These are phyloP conservation scores for Alviniconcha strummeri DNA, from an alignment of 2,888 invertebrate genomes.

Conservation along the genomic window DNA sequence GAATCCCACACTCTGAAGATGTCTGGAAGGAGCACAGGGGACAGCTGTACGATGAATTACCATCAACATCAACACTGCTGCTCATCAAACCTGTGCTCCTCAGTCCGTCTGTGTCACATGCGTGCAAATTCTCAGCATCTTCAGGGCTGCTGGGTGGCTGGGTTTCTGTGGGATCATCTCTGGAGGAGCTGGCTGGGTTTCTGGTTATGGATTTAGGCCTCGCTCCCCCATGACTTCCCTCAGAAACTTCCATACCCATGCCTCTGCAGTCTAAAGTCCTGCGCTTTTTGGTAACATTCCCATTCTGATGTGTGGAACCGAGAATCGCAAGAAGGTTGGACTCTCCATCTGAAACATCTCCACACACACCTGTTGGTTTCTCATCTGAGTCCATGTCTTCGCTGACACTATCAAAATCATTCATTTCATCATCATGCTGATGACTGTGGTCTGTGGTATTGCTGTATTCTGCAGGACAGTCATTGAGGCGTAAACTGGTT, in stretches of 20 bases:
- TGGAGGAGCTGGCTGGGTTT: background rate
- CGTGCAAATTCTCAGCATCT: too few species aligned
- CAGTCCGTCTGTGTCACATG: too few species aligned
- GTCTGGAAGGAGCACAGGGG: constrained; percentile 88
- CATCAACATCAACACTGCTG: too few species aligned
- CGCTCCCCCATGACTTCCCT: background rate
- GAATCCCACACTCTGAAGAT: constrained; percentile 84
- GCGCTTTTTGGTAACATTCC: background rate
- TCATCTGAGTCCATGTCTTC: constrained; percentile 1
- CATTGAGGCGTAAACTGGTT: constrained; percentile 23
- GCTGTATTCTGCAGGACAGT: background rate
- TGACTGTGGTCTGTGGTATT: background rate
- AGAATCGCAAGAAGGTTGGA: constrained; percentile 16
- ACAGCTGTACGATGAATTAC: constrained; percentile 74
- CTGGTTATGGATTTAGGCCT: constrained; percentile 8
- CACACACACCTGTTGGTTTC: background rate
- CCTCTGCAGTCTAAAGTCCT: too few species aligned
- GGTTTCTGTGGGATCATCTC: background rate
- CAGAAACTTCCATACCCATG: too few species aligned
- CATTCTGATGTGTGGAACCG: background rate
- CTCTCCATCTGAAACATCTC: background rate
- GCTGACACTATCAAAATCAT: background rate
- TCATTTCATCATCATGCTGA: background rate
- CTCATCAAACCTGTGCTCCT: too few species aligned
- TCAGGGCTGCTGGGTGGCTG: too few species aligned